Base-by-base conservation (phyloP, 2,888 invertebrate genomes). In the Carpatolechia fugitivella region DNA sequence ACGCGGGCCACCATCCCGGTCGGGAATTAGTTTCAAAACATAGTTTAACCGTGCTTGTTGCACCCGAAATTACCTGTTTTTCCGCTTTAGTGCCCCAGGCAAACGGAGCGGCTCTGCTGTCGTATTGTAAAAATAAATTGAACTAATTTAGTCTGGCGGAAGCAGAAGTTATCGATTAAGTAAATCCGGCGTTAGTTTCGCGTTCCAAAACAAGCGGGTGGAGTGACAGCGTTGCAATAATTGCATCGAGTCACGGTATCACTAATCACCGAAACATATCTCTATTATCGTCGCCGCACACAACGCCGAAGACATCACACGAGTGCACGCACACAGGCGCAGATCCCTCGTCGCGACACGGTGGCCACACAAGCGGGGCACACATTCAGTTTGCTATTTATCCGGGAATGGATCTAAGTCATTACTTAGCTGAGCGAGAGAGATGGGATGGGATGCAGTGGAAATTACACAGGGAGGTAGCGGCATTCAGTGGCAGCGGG, bases 331-430 rank as follows among this genome's bases (percentile, higher is more conserved):
- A 65, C 69, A 60, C 65, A 56, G 58, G 60, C 55, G 57, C 64
- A 38, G n/a, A 18, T 14, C 48, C 6, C 52, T 53, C 53, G 55
- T 53, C 63, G 59, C 64, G 60, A 68, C 63, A 60, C 58, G 63
- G 63, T 62, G 66, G 65, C 66, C 61, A 63, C 60, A 62, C 60
- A 64, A 67, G 68, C 68, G 74, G 75, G 77, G 77, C 77, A 80
- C 81, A 84, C 86, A 90, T 89, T 86, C 85, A 89, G 89, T 90
- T 90, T 87, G 85, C 88, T 89, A 86, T 89, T 89, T 90, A 89
- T 90, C 88, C 84, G 82, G 85, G 83, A 86, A 90, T 88, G 88
- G 87, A 90, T 88, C 87, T 84, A 82, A 87, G 87, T 90, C 88
- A 89, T 90, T 90, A 89, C 90, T 90, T 90, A 90, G 85, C 87